Evolutionary conservation across 2,888 invertebrate genomes (phyloP).

Genomic region (Aporophyla lueneburgensis): DNA sequence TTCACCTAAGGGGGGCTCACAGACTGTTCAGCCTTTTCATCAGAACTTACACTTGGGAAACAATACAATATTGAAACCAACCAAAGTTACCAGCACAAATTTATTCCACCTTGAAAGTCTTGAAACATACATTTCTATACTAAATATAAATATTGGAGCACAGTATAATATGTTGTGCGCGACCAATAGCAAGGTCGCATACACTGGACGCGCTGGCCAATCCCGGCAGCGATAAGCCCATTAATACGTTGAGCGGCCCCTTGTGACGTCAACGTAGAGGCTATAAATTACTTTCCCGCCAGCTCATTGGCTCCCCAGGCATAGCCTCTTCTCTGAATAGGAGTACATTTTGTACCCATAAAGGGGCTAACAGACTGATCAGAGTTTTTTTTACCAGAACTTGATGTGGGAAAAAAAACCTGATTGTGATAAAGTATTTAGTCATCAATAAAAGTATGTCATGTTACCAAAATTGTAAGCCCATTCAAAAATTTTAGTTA

Average conservation of each 20-base stretch:
- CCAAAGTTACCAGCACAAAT: background rate
- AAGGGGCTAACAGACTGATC: background rate
- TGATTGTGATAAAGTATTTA: no score
- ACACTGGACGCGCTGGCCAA: background rate
- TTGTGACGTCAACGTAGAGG: background rate
- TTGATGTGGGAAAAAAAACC: no score
- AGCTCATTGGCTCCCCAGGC: background rate
- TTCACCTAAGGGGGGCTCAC: no score
- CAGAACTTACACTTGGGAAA: no score
- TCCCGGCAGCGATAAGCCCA: background rate
- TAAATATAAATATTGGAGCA: background rate
- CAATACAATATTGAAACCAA: background rate
- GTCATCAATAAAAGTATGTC: no score
- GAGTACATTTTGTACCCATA: background rate
- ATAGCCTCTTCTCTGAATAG: background rate
- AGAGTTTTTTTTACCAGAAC: background rate
- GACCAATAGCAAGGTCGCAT: background rate
- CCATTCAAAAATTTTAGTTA: no score
- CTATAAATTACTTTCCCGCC: background rate
- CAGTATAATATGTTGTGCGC: background rate
- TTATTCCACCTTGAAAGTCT: background rate
- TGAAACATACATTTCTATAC: constrained; percentile 10
- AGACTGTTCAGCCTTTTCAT: no score
- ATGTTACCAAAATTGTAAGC: no score
- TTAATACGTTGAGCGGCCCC: background rate